Evolutionary conservation across 1,140 invertebrate species (phyloP).

Genomic region (Pentalonia nigronervosa): DNA sequence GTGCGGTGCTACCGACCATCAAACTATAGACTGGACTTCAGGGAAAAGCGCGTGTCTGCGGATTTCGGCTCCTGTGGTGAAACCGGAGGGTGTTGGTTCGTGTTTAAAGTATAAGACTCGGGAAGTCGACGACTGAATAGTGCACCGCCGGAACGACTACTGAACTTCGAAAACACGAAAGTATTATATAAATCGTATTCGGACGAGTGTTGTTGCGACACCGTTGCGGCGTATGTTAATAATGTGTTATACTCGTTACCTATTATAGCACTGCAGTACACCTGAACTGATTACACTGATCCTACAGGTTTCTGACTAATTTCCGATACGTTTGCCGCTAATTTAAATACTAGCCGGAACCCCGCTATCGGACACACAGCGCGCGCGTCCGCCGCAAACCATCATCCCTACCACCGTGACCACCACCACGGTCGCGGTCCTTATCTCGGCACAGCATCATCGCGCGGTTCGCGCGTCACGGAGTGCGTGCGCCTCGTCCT

Average conservation of each 20-base stretch:
- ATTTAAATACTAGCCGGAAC: constrained; percentile 31
- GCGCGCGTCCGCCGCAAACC: neutral
- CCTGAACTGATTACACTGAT: constrained; percentile 53
- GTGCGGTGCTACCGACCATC: neutral
- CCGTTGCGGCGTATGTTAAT: neutral
- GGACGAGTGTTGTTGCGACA: neutral
- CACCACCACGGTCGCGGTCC: neutral
- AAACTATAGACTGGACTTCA: neutral
- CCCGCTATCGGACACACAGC: neutral
- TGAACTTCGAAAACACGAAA: neutral
- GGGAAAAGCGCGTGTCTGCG: too few relatives aligned
- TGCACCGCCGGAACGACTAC: neutral
- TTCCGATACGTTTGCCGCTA: neutral
- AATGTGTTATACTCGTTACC: neutral
- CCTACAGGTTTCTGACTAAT: constrained; percentile 46
- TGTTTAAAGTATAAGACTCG: neutral
- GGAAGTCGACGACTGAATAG: neutral
- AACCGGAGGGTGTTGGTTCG: too few relatives aligned
- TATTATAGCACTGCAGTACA: neutral
- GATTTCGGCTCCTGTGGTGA: too few relatives aligned
- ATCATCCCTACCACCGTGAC: neutral
- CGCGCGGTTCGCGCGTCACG: neutral
- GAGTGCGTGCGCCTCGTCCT: neutral
- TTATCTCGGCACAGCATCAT: neutral
- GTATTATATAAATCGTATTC: neutral